Conservation (phyloP, 2,113 vertebrate species). For the Himantopus leucocephalus region DNA sequence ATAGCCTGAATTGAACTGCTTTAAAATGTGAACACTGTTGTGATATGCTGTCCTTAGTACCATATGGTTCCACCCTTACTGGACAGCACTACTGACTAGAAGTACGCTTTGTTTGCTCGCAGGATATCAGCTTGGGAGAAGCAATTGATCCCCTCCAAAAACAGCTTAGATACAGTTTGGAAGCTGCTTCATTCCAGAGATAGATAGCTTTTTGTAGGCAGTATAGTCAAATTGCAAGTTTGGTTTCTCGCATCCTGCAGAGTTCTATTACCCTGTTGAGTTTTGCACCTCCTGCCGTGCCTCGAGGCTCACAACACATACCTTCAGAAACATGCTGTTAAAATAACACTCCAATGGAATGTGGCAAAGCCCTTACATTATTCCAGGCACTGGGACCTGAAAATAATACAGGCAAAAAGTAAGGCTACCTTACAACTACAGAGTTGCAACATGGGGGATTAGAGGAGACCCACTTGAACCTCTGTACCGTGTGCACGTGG, state of each 20-base stretch:
- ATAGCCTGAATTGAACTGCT: neutral
- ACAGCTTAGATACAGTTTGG: neutral
- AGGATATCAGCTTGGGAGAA: neutral
- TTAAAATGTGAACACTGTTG: neutral
- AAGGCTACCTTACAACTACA: neutral
- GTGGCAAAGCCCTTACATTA: neutral
- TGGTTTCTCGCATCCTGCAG: neutral
- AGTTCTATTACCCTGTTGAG: neutral
- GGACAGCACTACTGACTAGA: no score
- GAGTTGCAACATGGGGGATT: neutral
- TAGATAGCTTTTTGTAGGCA: neutral
- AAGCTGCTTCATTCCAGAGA: neutral
- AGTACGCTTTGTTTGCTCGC: neutral
- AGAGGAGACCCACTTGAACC: neutral
- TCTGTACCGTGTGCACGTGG: accelerated
- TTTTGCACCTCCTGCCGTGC: neutral
- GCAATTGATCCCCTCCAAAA: neutral
- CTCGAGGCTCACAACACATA: neutral
- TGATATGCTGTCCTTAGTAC: no score
- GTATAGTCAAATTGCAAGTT: neutral
- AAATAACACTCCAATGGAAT: neutral
- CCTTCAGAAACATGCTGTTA: neutral
- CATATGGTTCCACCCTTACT: neutral
- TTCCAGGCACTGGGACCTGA: neutral
- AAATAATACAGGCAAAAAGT: neutral